Evolutionary conservation across 2,113 vertebrate genomes (phyloP), one percentile per base, ranked within the genome.

Genomic region (Heterocephalus glaber): DNA sequence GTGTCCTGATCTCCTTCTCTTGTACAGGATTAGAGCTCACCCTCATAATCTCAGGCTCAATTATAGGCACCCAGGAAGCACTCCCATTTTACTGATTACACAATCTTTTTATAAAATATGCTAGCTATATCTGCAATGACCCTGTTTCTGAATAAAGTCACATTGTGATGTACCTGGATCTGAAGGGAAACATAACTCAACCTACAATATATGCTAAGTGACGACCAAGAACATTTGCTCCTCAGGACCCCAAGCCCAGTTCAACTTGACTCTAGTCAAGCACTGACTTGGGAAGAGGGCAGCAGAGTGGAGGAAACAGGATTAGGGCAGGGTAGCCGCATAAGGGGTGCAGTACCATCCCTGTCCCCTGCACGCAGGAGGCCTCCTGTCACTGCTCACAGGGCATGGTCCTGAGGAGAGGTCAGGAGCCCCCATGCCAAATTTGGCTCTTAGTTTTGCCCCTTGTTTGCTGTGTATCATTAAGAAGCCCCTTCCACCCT

Each of bases 321-420:
- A 5, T 0, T 5, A 0, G 4, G 11, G 2, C 47, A 30, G 9
- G 26, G 66, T 24, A 60, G 63, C 63, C 12, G 10, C 30, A 12
- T 30, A 12, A 30, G 47, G 41, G 6, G 12, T 24, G 28, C 47
- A 24, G 28, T n/a, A n/a, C n/a, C n/a, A n/a, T n/a, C 28, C 17
- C 28, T 24, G 22, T 24, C 9, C 4, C 35, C 35, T 6, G 28
- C 63, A 85, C 52, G 13, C 7, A 6, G 58, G 35, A 52, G 13
- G 17, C 28, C 61, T 13, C 26, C 16, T 30, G 80, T 35, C 28
- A 63, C 52, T 26, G 7, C 5, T 41, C 74, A 38, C n/a, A n/a
- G n/a, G 66, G n/a, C 61, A n/a, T 26, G 28, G 24, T 44, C 30
- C 20, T 26, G 13, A 0, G 8, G 1, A 65, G 61, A n/a, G 5